These are phyloP conservation scores for Craniophora ligustri DNA, from an alignment of 2,888 invertebrate genomes.

Conservation along the genomic window DNA sequence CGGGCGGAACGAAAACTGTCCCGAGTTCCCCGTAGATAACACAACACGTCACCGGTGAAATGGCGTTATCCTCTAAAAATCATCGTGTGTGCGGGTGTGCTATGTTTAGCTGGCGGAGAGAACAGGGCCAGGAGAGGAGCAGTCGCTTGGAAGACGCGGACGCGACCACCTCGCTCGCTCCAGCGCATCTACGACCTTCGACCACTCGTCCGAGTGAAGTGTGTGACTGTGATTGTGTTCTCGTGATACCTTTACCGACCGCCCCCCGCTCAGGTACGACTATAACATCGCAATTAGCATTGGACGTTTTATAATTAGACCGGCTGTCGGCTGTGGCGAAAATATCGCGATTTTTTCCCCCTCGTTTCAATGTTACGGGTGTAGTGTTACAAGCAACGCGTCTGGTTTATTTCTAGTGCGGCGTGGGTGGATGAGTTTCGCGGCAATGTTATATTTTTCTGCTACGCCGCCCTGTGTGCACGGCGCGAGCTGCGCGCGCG, in stretches of 20 bases:
- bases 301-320: conserved; percentile 61
- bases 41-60: conserved; percentile 68
- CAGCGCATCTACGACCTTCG: conserved; percentile 81
- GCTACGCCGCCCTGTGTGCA: conserved; percentile 54
- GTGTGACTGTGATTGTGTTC: conserved; percentile 85
- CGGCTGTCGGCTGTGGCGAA: conserved; percentile 58
- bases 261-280: conserved; percentile 65
- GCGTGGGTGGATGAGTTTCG: conserved; percentile 76
- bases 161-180: conserved; percentile 84
- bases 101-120: conserved; percentile 77
- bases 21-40: conserved; percentile 55
- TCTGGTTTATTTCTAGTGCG: conserved; percentile 82
- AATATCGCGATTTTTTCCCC: conserved; percentile 64
- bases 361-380: conserved; percentile 78
- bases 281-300: conserved; percentile 55
- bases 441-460: conserved; percentile 68
- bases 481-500: conserved; percentile 50
- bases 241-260: conserved; percentile 64
- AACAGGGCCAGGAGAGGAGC: conserved; percentile 65
- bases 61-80: conserved; percentile 72
- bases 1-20: conserved; percentile 56
- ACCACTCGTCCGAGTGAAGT: conserved; percentile 86
- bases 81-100: conserved; percentile 63
- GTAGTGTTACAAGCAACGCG: conserved; percentile 82
- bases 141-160: conserved; percentile 87